Conservation (phyloP, 2,888 invertebrate species). For the Synanthedon vespiformis region DNA sequence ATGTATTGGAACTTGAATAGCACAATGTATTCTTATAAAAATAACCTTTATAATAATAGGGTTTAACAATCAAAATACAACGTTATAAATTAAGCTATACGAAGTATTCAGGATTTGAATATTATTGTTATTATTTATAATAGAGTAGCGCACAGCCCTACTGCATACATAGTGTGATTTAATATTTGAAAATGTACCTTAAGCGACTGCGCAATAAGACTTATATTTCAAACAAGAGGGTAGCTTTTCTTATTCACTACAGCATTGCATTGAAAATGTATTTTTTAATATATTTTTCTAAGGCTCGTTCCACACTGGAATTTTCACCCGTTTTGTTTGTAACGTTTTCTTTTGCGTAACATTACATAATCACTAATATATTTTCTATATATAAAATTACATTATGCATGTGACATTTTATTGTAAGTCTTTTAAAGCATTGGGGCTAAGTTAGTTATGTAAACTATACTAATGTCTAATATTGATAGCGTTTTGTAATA, state of each 20-base stretch:
- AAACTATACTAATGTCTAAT: not conserved
- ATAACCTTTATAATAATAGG: constrained; percentile 1
- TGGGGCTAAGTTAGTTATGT: not conserved
- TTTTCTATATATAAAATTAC: too few species aligned
- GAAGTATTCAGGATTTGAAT: constrained; percentile 39
- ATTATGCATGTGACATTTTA: too few species aligned
- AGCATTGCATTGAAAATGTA: too few species aligned
- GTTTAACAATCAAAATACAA: constrained; percentile 2
- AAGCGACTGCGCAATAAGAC: too few species aligned
- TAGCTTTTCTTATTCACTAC: too few species aligned
- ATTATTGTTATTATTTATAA: constrained; percentile 41
- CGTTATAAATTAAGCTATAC: constrained; percentile 16
- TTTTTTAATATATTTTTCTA: too few species aligned
- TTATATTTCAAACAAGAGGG: too few species aligned
- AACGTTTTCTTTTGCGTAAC: too few species aligned
- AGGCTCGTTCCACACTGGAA: too few species aligned
- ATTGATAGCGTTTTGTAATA: constrained; percentile 48
- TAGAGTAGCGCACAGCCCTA: constrained; percentile 16
- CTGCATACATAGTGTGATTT: not conserved
- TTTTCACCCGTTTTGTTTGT: too few species aligned
- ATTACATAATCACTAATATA: too few species aligned
- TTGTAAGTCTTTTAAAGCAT: not conserved
- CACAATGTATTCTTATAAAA: constrained; percentile 1
- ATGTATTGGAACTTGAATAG: not conserved
- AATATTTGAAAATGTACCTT: too few species aligned